phyloP scores from a whole-genome alignment of 2,888 invertebrate species.

The Rotaria socialis region DNA sequence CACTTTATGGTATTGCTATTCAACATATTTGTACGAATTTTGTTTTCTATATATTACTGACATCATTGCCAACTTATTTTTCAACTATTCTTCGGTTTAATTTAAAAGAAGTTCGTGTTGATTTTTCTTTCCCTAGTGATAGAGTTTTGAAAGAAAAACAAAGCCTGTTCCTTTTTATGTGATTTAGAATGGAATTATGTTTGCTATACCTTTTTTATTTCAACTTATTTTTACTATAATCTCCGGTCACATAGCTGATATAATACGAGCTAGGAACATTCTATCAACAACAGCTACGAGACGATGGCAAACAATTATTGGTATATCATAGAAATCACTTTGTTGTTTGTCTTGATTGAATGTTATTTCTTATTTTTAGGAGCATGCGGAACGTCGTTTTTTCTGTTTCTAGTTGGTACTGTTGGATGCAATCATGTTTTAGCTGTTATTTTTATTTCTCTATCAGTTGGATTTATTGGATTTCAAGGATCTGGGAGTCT shows the following conservation, averaged over 20 bases:
- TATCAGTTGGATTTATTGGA: neutral
- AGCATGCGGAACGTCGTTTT: conserved; percentile 1
- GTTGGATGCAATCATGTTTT: neutral
- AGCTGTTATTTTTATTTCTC: neutral
- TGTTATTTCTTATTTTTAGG: neutral
- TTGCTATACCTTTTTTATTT: conserved; percentile 41
- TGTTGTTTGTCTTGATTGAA: neutral
- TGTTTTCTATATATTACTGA: conserved; percentile 39
- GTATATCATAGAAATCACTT: neutral
- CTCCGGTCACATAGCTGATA: conserved; percentile 40
- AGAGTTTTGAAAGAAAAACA: neutral
- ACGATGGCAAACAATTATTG: conserved; percentile 38
- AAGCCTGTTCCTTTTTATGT: neutral
- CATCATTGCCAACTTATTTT: conserved; percentile 41
- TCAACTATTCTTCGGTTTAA: conserved; percentile 41
- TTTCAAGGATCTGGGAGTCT: neutral
- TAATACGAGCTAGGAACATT: neutral
- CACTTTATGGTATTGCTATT: neutral
- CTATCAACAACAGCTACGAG: conserved; percentile 34
- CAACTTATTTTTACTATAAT: conserved; percentile 34
- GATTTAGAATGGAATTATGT: conserved; percentile 42
- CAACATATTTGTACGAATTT: conserved; percentile 39
- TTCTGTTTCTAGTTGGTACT: neutral
- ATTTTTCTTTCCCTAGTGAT: neutral
- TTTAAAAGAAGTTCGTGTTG: neutral